phyloP scores from a whole-genome alignment of 2,888 invertebrate species.

The Drosophila mulleri region DNA sequence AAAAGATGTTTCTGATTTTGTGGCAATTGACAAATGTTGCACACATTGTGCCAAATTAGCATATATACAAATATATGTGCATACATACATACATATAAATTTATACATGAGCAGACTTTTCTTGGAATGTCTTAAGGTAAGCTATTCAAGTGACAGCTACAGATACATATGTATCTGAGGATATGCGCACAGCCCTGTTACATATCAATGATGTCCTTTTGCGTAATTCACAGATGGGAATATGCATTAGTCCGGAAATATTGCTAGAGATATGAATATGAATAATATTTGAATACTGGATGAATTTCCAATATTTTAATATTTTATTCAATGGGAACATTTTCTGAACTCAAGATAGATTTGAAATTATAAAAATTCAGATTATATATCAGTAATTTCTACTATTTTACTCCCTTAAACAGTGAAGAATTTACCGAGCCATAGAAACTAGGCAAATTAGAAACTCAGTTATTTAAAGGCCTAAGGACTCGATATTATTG shows the following conservation, averaged over 20 bases:
- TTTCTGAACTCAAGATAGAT: too few relatives aligned
- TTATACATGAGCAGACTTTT: constrained; percentile 24
- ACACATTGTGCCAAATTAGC: constrained; percentile 61
- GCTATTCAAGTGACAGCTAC: neutral
- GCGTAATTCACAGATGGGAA: neutral
- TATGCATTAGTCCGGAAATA: neutral
- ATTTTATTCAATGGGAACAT: too few relatives aligned
- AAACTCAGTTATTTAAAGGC: too few relatives aligned
- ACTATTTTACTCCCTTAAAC: too few relatives aligned
- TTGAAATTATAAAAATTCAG: too few relatives aligned
- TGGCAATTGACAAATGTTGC: constrained; percentile 74
- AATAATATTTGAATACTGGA: too few relatives aligned
- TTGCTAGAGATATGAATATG: too few relatives aligned
- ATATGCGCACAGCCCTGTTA: neutral
- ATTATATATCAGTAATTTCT: too few relatives aligned
- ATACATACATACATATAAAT: constrained; percentile 15
- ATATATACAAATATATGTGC: constrained; percentile 31
- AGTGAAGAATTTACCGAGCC: too few relatives aligned
- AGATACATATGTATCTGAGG: neutral
- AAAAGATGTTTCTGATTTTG: constrained; percentile 66
- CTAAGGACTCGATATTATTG: too few relatives aligned
- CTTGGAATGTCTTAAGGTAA: constrained; percentile 2
- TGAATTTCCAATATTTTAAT: too few relatives aligned
- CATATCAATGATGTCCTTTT: neutral
- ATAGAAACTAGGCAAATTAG: too few relatives aligned